Evolutionary conservation across 2,888 invertebrate species (phyloP).

Genomic region (Brachycybe producta): DNA sequence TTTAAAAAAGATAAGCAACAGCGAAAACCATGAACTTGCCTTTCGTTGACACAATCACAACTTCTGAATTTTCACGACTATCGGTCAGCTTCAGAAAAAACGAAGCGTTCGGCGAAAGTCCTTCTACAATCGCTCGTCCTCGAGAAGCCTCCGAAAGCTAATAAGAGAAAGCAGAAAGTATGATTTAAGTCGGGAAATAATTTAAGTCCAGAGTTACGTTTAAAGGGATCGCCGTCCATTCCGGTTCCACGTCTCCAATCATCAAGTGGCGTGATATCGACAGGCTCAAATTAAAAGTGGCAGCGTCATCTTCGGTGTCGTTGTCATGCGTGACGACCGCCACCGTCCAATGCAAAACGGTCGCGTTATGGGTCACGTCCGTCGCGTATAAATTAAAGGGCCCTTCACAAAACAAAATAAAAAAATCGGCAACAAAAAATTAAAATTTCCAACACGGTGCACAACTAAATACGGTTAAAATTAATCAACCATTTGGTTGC

Average conservation of each 20-base stretch:
- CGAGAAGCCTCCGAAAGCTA: no score
- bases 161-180: neutral
- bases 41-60: conserved; percentile 10
- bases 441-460: no score
- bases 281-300: no score
- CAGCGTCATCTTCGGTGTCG: neutral
- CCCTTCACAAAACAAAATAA: conserved; percentile 10
- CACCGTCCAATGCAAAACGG: conserved; percentile 2
- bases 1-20: no score
- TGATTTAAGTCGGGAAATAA: no score
- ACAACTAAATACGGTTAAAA: no score
- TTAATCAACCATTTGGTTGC: no score
- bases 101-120: neutral
- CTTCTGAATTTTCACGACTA: neutral
- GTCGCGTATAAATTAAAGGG: conserved; percentile 7
- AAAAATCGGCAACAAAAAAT: no score
- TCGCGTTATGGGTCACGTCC: conserved; percentile 12
- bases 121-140: neutral
- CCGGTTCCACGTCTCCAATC: no score
- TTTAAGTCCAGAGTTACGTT: neutral
- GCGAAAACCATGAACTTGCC: no score
- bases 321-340: neutral
- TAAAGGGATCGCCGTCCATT: conserved; percentile 5
- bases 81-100: conserved; percentile 5
- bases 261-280: no score